Evolutionary conservation across 2,113 vertebrate species (phyloP).

Genomic region (Rissa tridactyla): DNA sequence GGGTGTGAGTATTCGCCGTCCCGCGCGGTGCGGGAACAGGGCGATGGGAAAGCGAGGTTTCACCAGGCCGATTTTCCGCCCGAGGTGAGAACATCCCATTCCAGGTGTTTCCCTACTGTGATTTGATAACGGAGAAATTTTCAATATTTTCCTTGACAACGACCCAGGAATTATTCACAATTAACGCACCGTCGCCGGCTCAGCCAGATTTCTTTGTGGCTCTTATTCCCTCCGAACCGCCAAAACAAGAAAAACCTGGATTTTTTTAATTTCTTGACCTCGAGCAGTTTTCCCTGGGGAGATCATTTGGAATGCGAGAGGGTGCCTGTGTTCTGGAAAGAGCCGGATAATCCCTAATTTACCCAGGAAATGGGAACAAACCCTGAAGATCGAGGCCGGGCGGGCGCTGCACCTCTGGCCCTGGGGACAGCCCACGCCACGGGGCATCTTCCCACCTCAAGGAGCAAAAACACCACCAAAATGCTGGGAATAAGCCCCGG

Average conservation of each 20-base stretch:
- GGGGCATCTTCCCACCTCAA: accelerated
- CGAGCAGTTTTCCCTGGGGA: not conserved
- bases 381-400: not conserved
- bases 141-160: not conserved
- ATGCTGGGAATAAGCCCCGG: not conserved
- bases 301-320: accelerated
- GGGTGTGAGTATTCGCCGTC: accelerated
- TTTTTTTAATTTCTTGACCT: not conserved
- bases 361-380: accelerated
- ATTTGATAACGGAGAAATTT: not conserved
- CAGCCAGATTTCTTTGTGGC: not conserved
- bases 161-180: no score
- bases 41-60: not conserved
- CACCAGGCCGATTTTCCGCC: not conserved
- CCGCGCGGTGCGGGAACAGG: not conserved
- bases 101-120: not conserved
- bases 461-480: accelerated
- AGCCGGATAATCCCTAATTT: not conserved
- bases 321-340: not conserved
- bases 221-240: not conserved
- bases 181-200: not conserved
- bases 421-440: not conserved
- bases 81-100: not conserved
- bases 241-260: not conserved
- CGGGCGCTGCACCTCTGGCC: no score